Conservation (phyloP, 2,113 vertebrate species). For the Hucho hucho region DNA sequence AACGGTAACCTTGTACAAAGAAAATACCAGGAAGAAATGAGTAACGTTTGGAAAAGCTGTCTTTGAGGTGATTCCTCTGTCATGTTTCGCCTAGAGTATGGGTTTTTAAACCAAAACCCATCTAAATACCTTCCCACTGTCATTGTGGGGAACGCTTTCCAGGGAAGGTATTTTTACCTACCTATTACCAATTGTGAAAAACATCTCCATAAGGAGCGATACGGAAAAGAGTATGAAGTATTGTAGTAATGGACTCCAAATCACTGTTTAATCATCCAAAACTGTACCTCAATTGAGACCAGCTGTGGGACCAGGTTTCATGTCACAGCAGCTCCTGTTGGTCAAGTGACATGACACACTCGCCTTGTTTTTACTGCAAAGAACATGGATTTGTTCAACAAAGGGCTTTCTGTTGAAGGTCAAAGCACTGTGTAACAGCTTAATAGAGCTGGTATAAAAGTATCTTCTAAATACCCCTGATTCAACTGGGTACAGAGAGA, state of each 20-base stretch:
- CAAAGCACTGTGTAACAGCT: slow-evolving; percentile 83
- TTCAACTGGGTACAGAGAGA: slow-evolving; percentile 79
- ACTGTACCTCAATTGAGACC: not conserved
- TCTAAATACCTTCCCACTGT: too few species aligned
- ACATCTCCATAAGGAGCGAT: too few species aligned
- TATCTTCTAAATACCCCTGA: slow-evolving; percentile 77
- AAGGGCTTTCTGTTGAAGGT: slow-evolving; percentile 85
- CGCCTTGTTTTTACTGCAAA: slow-evolving; percentile 60
- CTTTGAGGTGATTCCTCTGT: too few species aligned
- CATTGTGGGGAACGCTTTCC: too few species aligned
- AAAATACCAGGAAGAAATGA: not conserved
- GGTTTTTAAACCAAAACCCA: too few species aligned
- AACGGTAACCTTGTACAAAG: not conserved
- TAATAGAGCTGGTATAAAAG: slow-evolving; percentile 82
- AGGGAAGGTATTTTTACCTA: too few species aligned
- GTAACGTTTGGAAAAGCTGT: too few species aligned
- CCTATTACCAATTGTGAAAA: too few species aligned
- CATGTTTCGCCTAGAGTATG: too few species aligned
- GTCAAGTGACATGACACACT: slow-evolving; percentile 5
- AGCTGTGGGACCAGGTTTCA: slow-evolving; percentile 9
- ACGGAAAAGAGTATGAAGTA: not conserved
- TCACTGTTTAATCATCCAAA: not conserved
- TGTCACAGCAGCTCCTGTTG: slow-evolving; percentile 3
- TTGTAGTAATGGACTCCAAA: not conserved
- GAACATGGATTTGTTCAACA: slow-evolving; percentile 70